Conservation (phyloP, 2,888 invertebrate species). For the Camptogramma bilineatum region DNA sequence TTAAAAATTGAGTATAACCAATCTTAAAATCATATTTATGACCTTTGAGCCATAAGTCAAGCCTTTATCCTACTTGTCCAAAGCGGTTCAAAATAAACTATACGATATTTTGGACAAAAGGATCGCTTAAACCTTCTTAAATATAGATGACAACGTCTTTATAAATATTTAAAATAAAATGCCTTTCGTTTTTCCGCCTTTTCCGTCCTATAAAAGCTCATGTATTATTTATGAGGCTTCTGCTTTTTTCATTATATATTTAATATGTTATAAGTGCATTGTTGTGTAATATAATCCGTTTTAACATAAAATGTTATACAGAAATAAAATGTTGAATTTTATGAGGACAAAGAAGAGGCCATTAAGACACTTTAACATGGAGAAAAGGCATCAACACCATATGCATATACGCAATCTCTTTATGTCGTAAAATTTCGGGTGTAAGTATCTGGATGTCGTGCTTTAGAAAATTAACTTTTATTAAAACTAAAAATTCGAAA, state of each 20-base stretch:
- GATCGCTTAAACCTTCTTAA: background rate
- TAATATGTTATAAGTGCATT: slow-evolving; percentile 4
- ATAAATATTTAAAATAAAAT: slow-evolving; percentile 8
- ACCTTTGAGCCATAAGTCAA: no score
- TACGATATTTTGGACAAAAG: background rate
- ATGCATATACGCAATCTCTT: no score
- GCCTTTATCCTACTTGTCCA: no score
- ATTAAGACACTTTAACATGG: slow-evolving; percentile 43
- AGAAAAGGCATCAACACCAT: slow-evolving; percentile 1
- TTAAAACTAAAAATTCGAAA: no score
- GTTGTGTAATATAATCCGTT: background rate
- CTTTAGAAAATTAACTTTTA: no score
- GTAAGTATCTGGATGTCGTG: no score
- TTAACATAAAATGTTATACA: slow-evolving; percentile 1
- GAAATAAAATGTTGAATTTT: slow-evolving; percentile 23
- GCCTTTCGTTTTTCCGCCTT: slow-evolving; percentile 13
- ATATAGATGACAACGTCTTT: background rate
- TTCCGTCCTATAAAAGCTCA: slow-evolving; percentile 9
- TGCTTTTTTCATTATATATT: slow-evolving; percentile 4
- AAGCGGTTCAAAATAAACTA: background rate
- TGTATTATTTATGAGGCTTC: slow-evolving; percentile 5
- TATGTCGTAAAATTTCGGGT: no score
- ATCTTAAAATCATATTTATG: no score
- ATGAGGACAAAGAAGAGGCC: slow-evolving; percentile 38
- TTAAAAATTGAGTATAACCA: no score